These are phyloP conservation scores for Eristalis intricaria DNA, from an alignment of 2,888 invertebrate species.

Conservation along the genomic window DNA sequence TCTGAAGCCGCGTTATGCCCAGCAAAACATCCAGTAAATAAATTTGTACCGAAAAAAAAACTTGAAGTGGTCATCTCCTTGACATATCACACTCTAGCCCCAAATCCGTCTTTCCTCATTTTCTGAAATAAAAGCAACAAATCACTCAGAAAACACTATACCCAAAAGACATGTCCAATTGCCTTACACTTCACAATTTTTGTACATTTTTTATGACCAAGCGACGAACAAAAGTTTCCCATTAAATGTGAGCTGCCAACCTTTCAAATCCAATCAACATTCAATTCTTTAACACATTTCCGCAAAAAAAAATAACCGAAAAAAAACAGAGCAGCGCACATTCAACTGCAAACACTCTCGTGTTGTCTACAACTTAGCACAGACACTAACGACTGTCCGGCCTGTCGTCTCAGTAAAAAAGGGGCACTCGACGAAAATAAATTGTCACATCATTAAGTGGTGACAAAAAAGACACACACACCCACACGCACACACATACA, in stretches of 20 bases:
- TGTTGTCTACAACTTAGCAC: conserved; percentile 58
- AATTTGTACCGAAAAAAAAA: no score
- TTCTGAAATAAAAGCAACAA: neutral
- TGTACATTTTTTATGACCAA: conserved; percentile 41
- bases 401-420: conserved; percentile 43
- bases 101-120: neutral
- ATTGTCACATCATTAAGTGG: conserved; percentile 73
- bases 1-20: no score
- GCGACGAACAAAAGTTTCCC: conserved; percentile 40
- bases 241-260: conserved; percentile 50
- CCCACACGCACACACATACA: conserved; percentile 17
- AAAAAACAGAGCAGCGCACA: conserved; percentile 24
- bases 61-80: no score
- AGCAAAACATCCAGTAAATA: no score
- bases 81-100: neutral
- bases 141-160: neutral
- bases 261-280: conserved; percentile 52
- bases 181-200: conserved; percentile 21
- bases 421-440: conserved; percentile 65
- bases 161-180: conserved; percentile 20
- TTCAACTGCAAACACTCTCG: conserved; percentile 24
- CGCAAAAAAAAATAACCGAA: conserved; percentile 37
- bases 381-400: conserved; percentile 49
- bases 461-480: conserved; percentile 64
- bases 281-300: conserved; percentile 60